These are phyloP conservation scores for Apodemia mormo DNA, from an alignment of 2,888 invertebrate species.

Conservation along the genomic window DNA sequence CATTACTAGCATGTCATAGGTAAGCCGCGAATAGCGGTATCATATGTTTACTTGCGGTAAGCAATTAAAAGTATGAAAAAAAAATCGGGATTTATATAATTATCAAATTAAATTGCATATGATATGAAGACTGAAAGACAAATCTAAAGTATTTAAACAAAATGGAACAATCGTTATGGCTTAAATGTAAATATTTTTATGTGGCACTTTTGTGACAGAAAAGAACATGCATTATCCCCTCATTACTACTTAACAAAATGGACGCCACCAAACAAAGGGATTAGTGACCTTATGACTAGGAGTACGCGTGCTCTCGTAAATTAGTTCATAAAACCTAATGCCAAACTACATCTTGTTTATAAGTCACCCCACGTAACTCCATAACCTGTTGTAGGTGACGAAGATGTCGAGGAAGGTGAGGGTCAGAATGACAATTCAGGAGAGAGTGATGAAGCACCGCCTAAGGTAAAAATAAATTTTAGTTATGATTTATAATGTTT, in stretches of 20 bases:
- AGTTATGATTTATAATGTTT: neutral
- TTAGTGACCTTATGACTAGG: constrained; percentile 83
- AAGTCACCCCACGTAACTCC: constrained; percentile 12
- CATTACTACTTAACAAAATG: constrained; percentile 88
- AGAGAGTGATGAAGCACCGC: constrained; percentile 87
- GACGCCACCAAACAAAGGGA: constrained; percentile 89
- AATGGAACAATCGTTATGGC: constrained; percentile 62
- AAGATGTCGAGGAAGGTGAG: constrained; percentile 87
- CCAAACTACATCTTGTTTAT: constrained; percentile 33
- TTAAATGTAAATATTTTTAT: constrained; percentile 79
- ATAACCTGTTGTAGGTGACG: constrained; percentile 78
- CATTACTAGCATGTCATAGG: constrained; percentile 79
- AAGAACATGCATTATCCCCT: constrained; percentile 86
- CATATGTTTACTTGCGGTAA: constrained; percentile 82
- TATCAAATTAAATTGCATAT: neutral
- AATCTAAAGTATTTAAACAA: neutral
- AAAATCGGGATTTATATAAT: constrained; percentile 8
- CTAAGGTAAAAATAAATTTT: constrained; percentile 64
- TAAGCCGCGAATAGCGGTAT: constrained; percentile 83
- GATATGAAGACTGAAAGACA: neutral
- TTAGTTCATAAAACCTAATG: constrained; percentile 48
- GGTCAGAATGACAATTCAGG: constrained; percentile 87
- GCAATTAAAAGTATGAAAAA: constrained; percentile 65
- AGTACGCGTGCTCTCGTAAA: constrained; percentile 57
- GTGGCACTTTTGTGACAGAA: constrained; percentile 81